Percentiles rank a stretch among this genome's conserved stretches.
Conservation (phyloP, 2,113 vertebrate genomes). For the Eretmodus cyanostictus region DNA sequence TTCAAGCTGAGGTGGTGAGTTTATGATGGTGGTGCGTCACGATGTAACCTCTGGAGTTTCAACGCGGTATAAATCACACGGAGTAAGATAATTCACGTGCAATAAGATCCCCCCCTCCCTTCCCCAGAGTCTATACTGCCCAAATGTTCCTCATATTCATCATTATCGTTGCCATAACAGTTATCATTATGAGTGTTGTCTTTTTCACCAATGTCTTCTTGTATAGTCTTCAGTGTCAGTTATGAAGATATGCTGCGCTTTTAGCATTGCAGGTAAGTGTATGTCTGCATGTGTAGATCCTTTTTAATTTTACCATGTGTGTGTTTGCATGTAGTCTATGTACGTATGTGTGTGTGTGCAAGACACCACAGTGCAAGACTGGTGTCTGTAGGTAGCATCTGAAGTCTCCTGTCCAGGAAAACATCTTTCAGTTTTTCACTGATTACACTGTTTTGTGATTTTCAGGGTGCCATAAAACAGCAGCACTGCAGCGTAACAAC, state of each 20-base stretch:
- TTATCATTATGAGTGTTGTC: constrained; percentile 43
- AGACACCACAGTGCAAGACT: constrained; percentile 26
- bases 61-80: constrained; percentile 95
- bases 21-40: constrained; percentile 29
- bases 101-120: constrained; percentile 79
- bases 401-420: constrained; percentile 54
- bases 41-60: constrained; percentile 46
- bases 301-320: constrained; percentile 16
- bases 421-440: constrained; percentile 25
- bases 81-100: constrained; percentile 99
- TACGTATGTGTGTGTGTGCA: neutral
- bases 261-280: constrained; percentile 24
- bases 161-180: constrained; percentile 37
- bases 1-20: constrained; percentile 42
- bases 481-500: constrained; percentile 10
- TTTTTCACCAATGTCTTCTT: constrained; percentile 41
- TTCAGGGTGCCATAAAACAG: constrained; percentile 25
- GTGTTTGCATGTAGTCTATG: neutral
- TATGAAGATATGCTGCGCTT: constrained; percentile 37
- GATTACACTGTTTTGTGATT: constrained; percentile 26
- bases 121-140: constrained; percentile 64
- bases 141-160: constrained; percentile 70
- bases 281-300: constrained; percentile 13
- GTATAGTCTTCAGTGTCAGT: constrained; percentile 42
- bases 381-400: constrained; percentile 63